Conservation (phyloP, 2,797 vertebrate species). For the Aplochiton taeniatus region DNA sequence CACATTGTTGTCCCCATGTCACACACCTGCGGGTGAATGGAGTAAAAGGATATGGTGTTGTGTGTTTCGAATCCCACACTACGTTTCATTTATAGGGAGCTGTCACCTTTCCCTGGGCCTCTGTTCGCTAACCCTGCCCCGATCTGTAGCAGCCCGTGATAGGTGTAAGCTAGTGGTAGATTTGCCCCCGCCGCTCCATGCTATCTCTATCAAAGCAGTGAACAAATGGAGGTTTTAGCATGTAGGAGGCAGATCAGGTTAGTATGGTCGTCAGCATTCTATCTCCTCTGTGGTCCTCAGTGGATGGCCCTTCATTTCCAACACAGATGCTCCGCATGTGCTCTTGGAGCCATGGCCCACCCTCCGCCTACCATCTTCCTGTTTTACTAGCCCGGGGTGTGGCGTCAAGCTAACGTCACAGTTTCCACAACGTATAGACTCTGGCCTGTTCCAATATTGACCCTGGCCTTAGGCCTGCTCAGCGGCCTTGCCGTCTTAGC, state of each 20-base stretch:
- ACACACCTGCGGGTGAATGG: conserved; percentile 55
- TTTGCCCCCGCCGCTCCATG: no score
- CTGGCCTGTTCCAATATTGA: conserved; percentile 15
- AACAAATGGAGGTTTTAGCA: background rate
- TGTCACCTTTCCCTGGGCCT: conserved; percentile 9
- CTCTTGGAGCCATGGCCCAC: background rate
- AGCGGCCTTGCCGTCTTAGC: background rate
- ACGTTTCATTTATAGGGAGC: conserved; percentile 40
- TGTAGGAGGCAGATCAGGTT: background rate
- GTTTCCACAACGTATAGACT: conserved; percentile 1
- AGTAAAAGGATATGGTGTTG: conserved; percentile 56
- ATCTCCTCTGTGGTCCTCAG: background rate
- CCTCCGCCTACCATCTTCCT: no score
- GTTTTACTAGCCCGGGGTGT: conserved; percentile 2
- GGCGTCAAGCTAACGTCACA: background rate
- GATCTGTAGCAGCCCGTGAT: conserved; percentile 16
- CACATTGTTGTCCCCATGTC: conserved; percentile 51
- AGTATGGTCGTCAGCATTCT: background rate
- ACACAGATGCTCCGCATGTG: conserved; percentile 2
- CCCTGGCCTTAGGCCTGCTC: conserved; percentile 1
- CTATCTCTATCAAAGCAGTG: background rate
- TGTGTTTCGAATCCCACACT: conserved; percentile 35
- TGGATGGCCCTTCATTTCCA: background rate
- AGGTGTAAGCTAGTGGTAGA: conserved; percentile 3
- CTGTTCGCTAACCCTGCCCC: background rate